phyloP scores from a whole-genome alignment of 2,113 vertebrate genomes.

The Leucopsar rothschildi region DNA sequence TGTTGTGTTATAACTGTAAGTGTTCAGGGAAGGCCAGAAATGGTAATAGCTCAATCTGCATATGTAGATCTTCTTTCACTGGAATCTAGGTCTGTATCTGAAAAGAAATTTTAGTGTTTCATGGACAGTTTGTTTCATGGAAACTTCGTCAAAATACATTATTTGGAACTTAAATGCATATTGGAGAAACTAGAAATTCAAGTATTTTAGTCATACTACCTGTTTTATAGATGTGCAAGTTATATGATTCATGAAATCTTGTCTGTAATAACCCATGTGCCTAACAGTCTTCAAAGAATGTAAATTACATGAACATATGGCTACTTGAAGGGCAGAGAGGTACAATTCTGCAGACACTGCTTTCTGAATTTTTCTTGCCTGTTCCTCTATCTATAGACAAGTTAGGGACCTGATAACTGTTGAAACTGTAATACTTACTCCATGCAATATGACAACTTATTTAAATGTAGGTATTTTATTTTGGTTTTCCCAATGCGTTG shows the following conservation, averaged over 20 bases:
- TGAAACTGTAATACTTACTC: neutral
- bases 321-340: neutral
- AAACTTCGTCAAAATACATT: neutral
- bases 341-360: neutral
- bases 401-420: neutral
- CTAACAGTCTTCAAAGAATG: neutral
- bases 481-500: neutral
- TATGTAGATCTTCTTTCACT: neutral
- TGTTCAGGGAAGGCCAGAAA: constrained; percentile 23
- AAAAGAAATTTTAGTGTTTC: neutral
- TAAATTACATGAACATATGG: neutral
- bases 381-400: neutral
- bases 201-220: neutral
- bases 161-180: neutral
- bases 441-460: neutral
- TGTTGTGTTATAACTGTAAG: constrained; percentile 98
- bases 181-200: neutral
- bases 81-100: neutral
- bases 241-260: neutral
- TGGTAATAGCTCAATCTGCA: neutral
- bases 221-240: neutral
- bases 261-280: neutral
- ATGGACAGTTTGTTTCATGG: neutral
- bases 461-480: neutral
- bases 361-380: neutral